Evolutionary conservation across 1,140 invertebrate genomes (phyloP), one percentile per base, ranked within the genome.

Genomic region (Venustaconcha ellipsiformis): DNA sequence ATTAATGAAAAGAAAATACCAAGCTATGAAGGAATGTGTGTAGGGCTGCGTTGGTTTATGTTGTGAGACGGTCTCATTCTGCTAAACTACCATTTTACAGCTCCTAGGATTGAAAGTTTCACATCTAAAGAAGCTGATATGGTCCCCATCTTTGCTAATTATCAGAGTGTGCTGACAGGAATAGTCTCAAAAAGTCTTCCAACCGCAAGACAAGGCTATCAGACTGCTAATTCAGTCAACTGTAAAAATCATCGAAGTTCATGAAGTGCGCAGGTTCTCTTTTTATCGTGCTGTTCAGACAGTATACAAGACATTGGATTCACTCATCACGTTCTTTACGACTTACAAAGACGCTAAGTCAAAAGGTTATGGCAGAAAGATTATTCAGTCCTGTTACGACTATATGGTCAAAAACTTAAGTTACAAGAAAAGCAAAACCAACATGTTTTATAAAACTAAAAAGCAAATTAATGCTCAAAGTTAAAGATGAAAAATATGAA

Each of bases 201-300:
- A 37, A 37, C 6, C 8, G 3, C 37, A 37, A 2, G 2, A 37
- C 37, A 37, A 37, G 37, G 6, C 37, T 37, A 37, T 37, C 37
- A n/a, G 48, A 65, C n/a, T 58, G 66, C 14, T 30, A 72, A 58
- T 20, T 20, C 2, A 72, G 37, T 63, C 63, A 15, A 60, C 14
- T 8, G 14, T 68, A 26, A 76, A 70, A 64, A 48, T 76, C 13
- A 65, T 65, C 66, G 67, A 76, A 57, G 68, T 76, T 14, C 60
- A 70, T 70, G 67, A 76, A 65, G 74, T 76, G 17, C 64, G 67
- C 64, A 70, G 74, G 67, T 23, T 75, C 60, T 75, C 66, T 11
- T 30, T 57, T 18, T 75, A 70, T 69, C 30, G 69, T 37, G 67
- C 68, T 56, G 74, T 76, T 48, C 14, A 74, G 26, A 76, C 67